Percentiles rank a stretch among this genome's conserved stretches.
Conservation (phyloP, 2,888 invertebrate species). For the Hirtodrosophila histrioides region DNA sequence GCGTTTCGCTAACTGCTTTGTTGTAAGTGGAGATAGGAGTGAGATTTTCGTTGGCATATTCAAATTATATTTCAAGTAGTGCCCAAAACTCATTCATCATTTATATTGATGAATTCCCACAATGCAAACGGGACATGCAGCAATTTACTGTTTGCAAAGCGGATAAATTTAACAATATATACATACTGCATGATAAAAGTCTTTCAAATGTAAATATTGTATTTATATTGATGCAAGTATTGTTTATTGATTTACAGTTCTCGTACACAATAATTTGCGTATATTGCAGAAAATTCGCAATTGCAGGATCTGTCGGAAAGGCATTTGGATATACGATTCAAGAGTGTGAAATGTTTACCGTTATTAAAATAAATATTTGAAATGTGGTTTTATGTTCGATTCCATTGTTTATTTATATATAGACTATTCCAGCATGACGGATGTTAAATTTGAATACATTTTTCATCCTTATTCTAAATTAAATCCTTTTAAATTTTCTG, state of each 20-base stretch:
- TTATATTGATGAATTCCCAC: conserved; percentile 30
- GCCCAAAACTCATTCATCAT: conserved; percentile 54
- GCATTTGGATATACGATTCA: neutral
- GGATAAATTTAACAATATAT: conserved; percentile 25
- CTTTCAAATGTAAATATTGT: conserved; percentile 59
- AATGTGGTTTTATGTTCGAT: conserved; percentile 18
- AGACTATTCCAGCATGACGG: too few species aligned
- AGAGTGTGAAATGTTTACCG: conserved; percentile 29
- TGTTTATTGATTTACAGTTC: conserved; percentile 59
- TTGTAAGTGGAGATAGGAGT: neutral
- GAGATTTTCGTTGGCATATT: conserved; percentile 10
- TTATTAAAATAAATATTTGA: conserved; percentile 31
- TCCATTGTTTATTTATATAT: conserved; percentile 1
- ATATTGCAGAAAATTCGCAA: conserved; percentile 23
- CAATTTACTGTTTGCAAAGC: conserved; percentile 44
- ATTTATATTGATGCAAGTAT: conserved; percentile 54
- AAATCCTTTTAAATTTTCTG: too few species aligned
- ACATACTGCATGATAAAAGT: conserved; percentile 35
- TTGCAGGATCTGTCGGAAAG: conserved; percentile 20
- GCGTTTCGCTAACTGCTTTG: too few species aligned
- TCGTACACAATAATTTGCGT: neutral
- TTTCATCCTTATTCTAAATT: too few species aligned
- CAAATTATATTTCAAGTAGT: conserved; percentile 28
- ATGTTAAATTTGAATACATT: too few species aligned
- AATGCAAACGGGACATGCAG: conserved; percentile 11